Evolutionary conservation across 2,888 invertebrate genomes (phyloP).

Genomic region (Camptogramma bilineatum): DNA sequence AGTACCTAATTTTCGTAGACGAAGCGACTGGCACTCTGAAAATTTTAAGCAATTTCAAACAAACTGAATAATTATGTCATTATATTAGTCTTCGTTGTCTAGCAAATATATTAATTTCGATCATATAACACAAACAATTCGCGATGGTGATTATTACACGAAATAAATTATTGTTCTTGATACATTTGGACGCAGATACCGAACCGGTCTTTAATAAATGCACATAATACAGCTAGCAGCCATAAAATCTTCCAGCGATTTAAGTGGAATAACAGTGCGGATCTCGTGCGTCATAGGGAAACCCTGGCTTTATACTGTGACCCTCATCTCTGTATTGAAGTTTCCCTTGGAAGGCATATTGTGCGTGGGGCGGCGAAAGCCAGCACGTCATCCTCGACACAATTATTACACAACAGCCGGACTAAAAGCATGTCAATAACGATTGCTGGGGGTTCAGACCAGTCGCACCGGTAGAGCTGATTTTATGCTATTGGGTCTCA

Average conservation of each 20-base stretch:
- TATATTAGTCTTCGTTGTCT: no score
- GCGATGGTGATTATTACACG: not conserved
- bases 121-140: no score
- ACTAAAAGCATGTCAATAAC: conserved; percentile 64
- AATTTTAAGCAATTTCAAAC: no score
- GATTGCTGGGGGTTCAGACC: conserved; percentile 7
- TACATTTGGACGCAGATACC: conserved; percentile 2
- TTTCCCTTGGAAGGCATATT: conserved; percentile 62
- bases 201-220: conserved; percentile 25
- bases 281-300: conserved; percentile 59
- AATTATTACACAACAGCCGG: conserved; percentile 73
- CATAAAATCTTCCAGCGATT: conserved; percentile 16
- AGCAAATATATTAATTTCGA: no score
- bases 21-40: no score
- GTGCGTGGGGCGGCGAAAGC: conserved; percentile 68
- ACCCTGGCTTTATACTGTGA: conserved; percentile 49
- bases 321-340: conserved; percentile 52
- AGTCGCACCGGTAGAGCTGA: conserved; percentile 4
- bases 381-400: conserved; percentile 68
- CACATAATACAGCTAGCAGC: conserved; percentile 3
- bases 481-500: conserved; percentile 3
- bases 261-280: conserved; percentile 6
- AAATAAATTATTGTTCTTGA: conserved; percentile 3
- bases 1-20: no score
- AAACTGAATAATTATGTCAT: no score